phyloP scores from a whole-genome alignment of 2,888 invertebrate species.

The Cantharis rufa region DNA sequence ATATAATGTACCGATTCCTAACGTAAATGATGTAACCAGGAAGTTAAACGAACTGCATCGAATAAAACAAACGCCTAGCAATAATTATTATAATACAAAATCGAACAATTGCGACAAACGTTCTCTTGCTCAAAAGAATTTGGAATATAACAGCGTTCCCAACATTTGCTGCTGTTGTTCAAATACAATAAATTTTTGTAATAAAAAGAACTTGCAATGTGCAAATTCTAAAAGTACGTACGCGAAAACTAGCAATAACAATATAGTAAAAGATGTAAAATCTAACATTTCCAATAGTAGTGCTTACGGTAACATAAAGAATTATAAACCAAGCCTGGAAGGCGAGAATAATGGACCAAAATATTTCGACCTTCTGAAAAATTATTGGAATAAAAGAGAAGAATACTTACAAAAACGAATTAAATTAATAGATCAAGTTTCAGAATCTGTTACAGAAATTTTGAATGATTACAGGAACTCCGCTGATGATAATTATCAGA shows the following conservation, averaged over 20 bases:
- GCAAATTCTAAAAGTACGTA: not conserved
- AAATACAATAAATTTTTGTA: not conserved
- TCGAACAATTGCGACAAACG: not conserved
- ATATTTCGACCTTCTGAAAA: constrained; percentile 34
- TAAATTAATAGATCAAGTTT: constrained; percentile 32
- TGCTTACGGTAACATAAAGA: not conserved
- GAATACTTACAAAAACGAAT: constrained; percentile 39
- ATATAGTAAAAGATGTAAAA: not conserved
- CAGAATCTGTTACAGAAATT: constrained; percentile 13
- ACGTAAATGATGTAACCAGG: not conserved
- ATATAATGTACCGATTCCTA: not conserved
- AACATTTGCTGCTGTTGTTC: not conserved
- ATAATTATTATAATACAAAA: not conserved
- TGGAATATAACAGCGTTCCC: not conserved
- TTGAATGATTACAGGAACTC: not conserved
- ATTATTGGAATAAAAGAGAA: constrained; percentile 38
- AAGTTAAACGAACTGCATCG: not conserved
- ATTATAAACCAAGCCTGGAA: not conserved
- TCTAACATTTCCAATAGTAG: not conserved
- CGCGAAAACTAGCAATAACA: not conserved
- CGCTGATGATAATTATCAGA: not conserved
- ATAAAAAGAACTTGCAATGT: not conserved
- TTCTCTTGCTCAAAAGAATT: not conserved
- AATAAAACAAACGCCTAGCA: not conserved
- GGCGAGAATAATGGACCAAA: not conserved